Evolutionary conservation across 2,113 vertebrate species (phyloP), one percentile per base, ranked within the genome.

Genomic region (Phalacrocorax aristotelis): DNA sequence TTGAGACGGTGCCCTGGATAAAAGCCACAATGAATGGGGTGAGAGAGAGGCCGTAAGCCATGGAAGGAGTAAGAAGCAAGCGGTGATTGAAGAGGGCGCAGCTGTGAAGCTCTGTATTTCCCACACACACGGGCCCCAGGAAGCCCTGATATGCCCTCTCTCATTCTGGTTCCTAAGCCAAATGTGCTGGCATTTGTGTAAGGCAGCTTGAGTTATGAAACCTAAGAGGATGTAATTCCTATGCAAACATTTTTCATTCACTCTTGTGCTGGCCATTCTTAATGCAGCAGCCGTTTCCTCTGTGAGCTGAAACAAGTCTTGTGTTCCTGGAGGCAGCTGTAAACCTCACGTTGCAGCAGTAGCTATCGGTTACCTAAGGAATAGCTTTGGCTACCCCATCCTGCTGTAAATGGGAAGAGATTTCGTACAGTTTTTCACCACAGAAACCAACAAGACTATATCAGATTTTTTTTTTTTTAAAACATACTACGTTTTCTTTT

Each of bases 131-230:
- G 1, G 79, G 52, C 82, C 79, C 69, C n/a, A 32, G 70, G 54
- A 70, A 87, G 86, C 75, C 86, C 85, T 72, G 12, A 23, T 44
- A 13, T 81, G 81, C 80, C 89, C 77, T 92, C 68, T 3, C 86
- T 54, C 25, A 51, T 42, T 60, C 85, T 8, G 1, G 10, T 54
- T 81, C 81, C 86, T 76, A 62, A 85, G 54, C 69, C 92, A 78
- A 94, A 74, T 2, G 44, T 51, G 65, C 93, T 68, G 83, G 54
- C 78, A 58, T 93, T 95, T 95, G 52, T 84, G 83, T 70, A 85
- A 95, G 87, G 89, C 69, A 75, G 86, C 51, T 84, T 6, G 66
- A 87, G 88, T 96, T 96, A 95, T 52, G 88, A 96, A 97, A 92
- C 86, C 85, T 58, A 95, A 94, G 94, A 87, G 87, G 93, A 88